Base-by-base conservation (phyloP, 1,140 invertebrate species). In the Plodia interpunctella region DNA sequence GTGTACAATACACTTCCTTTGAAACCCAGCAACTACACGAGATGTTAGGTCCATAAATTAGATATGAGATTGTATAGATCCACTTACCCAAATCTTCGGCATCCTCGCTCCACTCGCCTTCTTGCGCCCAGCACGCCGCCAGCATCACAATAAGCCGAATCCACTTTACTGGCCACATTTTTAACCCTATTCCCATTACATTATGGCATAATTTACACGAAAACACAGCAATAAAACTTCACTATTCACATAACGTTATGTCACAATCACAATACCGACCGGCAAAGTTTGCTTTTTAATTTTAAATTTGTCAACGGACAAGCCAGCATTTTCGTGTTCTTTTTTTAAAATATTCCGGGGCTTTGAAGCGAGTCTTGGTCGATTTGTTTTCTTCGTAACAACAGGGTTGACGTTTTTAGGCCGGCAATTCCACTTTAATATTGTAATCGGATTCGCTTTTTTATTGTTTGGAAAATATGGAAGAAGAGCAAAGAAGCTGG, bases 41-140 rank as follows among this genome's bases (percentile, higher is more conserved):
- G 1, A 11, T 32, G 8, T 44, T n/a, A 10, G 0, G 1, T 4
- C n/a, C 13, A 44, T 17, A 15, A 15, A 44, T 44, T 44, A 44
- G 1, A 15, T 3, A 15, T 44, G 15, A 44, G 15, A 8, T n/a
- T n/a, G n/a, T 38, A 38, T 44, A 15, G 2, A 17, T 17, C 13
- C 38, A 62, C 83, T 82, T 60, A 87, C 86, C 83, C 38, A 88
- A 66, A 49, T 88, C 86, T 57, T 88, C 83, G 17, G 86, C 86
- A 55, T 88, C 86, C 61, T 88, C 86, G 44, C 83, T 88, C 86
- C 86, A 88, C 63, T 88, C 86, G 17, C 83, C 82, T 50, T 88
- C 86, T 58, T 88, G 83, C 9, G 86, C 86, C 75, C 80, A 85
- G 72, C 81, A 84, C 19, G 80, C 80, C 18, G 83, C 78, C 66